Conservation (phyloP, 2,113 vertebrate genomes). For the Rhegmatorhina hoffmannsi region DNA sequence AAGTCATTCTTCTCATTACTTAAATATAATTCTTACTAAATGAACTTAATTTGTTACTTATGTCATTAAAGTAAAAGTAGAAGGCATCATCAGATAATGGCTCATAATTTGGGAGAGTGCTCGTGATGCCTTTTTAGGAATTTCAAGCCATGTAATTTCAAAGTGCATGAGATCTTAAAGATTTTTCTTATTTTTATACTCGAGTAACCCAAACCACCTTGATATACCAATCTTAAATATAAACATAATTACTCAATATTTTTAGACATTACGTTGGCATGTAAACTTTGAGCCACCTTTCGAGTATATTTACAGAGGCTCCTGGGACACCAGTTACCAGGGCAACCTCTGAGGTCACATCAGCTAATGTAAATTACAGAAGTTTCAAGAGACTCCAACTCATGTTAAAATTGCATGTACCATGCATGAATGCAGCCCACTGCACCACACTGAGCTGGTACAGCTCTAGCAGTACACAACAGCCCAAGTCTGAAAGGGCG, state of each 20-base stretch:
- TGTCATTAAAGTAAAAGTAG: background rate
- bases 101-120: background rate
- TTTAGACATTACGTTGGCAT: background rate
- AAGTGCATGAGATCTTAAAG: background rate
- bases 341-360: background rate
- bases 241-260: background rate
- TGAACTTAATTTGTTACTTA: background rate
- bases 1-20: background rate
- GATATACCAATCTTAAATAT: background rate
- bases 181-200: background rate
- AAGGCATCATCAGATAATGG: background rate
- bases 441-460: accelerated
- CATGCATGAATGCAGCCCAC: background rate
- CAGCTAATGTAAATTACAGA: background rate
- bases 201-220: background rate
- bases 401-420: background rate
- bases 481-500: background rate
- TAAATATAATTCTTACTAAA: background rate
- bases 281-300: background rate
- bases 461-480: background rate
- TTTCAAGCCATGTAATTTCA: background rate
- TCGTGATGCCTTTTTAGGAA: background rate
- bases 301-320: background rate
- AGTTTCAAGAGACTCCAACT: background rate
- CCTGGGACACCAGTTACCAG: background rate